Base-by-base conservation (phyloP, 2,888 invertebrate genomes). In the Hipparchia semele region DNA sequence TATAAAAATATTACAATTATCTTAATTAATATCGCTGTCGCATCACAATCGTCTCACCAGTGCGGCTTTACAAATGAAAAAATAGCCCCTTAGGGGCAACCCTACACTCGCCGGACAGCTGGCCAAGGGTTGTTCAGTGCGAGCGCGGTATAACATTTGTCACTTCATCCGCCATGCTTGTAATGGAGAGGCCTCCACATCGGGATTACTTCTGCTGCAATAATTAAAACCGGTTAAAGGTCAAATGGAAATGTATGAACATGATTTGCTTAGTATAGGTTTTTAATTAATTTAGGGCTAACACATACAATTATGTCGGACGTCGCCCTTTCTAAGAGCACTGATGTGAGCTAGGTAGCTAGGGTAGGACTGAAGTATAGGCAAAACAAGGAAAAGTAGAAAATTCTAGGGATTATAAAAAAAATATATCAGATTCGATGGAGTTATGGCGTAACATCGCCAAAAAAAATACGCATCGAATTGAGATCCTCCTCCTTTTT, bases 191-290 rank as follows among this genome's bases (percentile, higher is more conserved):
- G 66, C 74, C 76, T 75, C 77, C 76, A 75, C 33, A 72, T 39
- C 70, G 77, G 75, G 83, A 80, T 83, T 86, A 86, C 85, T 86
- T 85, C 80, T 77, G 80, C 66, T 78, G 77, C 77, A 80, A 87
- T 89, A 89, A 90, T 91, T 90, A 90, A 84, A 79, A 74, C 78
- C 74, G 71, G 80, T 81, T 79, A 85, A 86, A 86, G 85, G 85
- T 87, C 83, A 85, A 86, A 78, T 77, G 78, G 39, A 12, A 39
- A 58, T 13, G 23, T 62, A 62, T 76, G 73, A 75, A 75, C 66
- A 70, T 61, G 33, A 61, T 60, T 9, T 13, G 9, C 58, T 46
- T 46, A 58, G 10, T 67, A 62, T n/a, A 9, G 10, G 39, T 10
- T 60, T 39, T 60, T n/a, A 62, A 62, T 62, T 62, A 49, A 49